Base-by-base conservation (phyloP, 2,113 vertebrate genomes). In the Enhydra lutris region DNA sequence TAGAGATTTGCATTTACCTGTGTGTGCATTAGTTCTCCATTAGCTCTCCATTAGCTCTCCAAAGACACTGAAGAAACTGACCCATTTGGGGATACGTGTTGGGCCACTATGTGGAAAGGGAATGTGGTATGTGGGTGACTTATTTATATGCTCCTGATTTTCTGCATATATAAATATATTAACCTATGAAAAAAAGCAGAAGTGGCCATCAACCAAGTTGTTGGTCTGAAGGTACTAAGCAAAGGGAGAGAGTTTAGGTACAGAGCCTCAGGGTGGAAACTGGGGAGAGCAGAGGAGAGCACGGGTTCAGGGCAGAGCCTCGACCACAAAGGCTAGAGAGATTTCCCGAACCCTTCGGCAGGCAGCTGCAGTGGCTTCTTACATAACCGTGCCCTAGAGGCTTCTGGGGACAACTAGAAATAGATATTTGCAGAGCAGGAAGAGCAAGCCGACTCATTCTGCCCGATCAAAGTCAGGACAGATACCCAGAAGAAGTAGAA, bases 391-490 rank as follows among this genome's bases (percentile, higher is more conserved):
- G 84, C 65, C 96, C 88, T 24, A 50, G 89, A 92, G 84, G 20
- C 96, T 97, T 91, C 91, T 97, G 69, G 85, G 63, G 80, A 90
- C 69, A 90, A 36, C 69, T 85, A 45, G 88, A 97, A 98, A 96
- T 95, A 95, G 90, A 42, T 50, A 6, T 7, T 14, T 47, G 8
- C 13, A 7, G 61, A 89, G 71, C 95, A 24, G 55, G 82, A 63
- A 45, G 34, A 73, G 34, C 0, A 0, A 83, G 76, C 90, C 89
- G 69, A 88, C 36, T 88, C 84, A 26, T 34, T 67, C 39, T 67
- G 69, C 69, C 87, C 42, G 36, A 47, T 86, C 65, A 81, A 96
- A 91, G 92, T 74, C 45, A 87, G 95, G 88, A 95, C 90, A 81
- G 79, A 84, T 39, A 71, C 1, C 31, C 55, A 80, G 87, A 84